Percentiles rank a stretch among this genome's conserved stretches.
Evolutionary conservation across 1,140 invertebrate species (phyloP).

Genomic region (Vanessa tameamea): DNA sequence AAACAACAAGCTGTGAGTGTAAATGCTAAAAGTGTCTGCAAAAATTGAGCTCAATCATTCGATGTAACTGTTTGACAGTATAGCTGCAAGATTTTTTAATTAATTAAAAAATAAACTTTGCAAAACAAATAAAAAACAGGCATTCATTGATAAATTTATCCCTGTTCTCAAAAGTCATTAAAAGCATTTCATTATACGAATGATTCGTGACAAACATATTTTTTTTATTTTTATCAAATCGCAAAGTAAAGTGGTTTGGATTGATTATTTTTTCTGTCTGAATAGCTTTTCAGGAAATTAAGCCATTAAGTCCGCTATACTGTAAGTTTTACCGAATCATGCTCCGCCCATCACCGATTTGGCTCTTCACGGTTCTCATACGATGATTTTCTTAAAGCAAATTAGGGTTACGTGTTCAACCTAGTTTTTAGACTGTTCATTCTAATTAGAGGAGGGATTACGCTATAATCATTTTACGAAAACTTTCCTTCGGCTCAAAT

Average conservation of each 20-base stretch:
- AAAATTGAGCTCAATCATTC: too few relatives aligned
- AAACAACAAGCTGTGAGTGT: too few relatives aligned
- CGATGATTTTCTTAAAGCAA: constrained; percentile 14
- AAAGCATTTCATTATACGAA: too few relatives aligned
- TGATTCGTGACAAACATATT: neutral
- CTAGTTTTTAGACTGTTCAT: neutral
- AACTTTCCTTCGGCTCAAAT: too few relatives aligned
- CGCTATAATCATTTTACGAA: neutral
- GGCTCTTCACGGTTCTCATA: constrained; percentile 14
- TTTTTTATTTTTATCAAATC: neutral
- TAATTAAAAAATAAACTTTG: neutral
- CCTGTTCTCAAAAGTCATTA: too few relatives aligned
- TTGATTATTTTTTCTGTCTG: constrained; percentile 3
- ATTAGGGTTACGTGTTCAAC: neutral
- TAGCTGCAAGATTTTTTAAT: too few relatives aligned
- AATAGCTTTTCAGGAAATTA: constrained; percentile 10
- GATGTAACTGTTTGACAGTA: too few relatives aligned
- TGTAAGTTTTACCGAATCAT: constrained; percentile 16
- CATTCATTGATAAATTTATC: too few relatives aligned
- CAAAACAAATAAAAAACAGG: constrained; percentile 8
- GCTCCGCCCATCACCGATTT: constrained; percentile 13
- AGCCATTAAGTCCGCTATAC: constrained; percentile 6
- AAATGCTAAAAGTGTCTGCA: too few relatives aligned
- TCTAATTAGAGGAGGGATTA: neutral
- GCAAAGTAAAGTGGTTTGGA: neutral